Evolutionary conservation across 2,888 invertebrate species (phyloP), one percentile per base, ranked within the genome.

Genomic region (Watsonalla binaria): DNA sequence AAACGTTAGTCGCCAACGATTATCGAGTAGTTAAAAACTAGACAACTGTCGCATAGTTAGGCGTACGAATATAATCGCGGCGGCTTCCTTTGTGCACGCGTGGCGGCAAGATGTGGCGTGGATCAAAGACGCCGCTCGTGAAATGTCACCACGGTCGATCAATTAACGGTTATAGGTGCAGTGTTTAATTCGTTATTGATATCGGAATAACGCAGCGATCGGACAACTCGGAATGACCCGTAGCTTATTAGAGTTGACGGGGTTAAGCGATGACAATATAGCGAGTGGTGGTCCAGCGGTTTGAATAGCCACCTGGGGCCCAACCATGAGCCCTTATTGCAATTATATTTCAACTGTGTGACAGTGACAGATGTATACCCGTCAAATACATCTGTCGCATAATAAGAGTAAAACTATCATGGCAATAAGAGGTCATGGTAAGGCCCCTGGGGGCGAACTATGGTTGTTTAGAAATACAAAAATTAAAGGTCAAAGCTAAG

Each of bases 91-190:
- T 86, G 83, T 77, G 70, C 62, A 52, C 56, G 66, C 61, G 66
- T 69, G 62, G 63, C 65, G 60, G 55, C 70, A 81, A 80, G 74
- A 82, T 78, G 84, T 82, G 73, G 74, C 53, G 46, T 53, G 57
- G 72, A 79, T 86, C 85, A 90, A 88, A 90, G 73, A 66, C 35
- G 75, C 86, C 86, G 87, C 80, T 57, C 70, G 81, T 78, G 78
- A 89, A 90, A 90, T 90, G 89, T 90, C 90, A 89, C 89, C 89
- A 82, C 82, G 83, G 80, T 83, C 80, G 73, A 82, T 84, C 85
- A 86, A 88, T 89, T 89, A 89, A 83, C 80, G 73, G 78, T 70
- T 79, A 80, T 79, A 24, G 24, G 24, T 24, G 72, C 78, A 71
- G 74, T 74, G 72, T 71, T 80, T 80, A 84, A 82, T 81, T 73